A percentile compares a stretch with the other conserved stretches of the same genome.
These are phyloP conservation scores for Ptychadena robeensis DNA, from an alignment of 2,797 vertebrate genomes.

Conservation along the genomic window DNA sequence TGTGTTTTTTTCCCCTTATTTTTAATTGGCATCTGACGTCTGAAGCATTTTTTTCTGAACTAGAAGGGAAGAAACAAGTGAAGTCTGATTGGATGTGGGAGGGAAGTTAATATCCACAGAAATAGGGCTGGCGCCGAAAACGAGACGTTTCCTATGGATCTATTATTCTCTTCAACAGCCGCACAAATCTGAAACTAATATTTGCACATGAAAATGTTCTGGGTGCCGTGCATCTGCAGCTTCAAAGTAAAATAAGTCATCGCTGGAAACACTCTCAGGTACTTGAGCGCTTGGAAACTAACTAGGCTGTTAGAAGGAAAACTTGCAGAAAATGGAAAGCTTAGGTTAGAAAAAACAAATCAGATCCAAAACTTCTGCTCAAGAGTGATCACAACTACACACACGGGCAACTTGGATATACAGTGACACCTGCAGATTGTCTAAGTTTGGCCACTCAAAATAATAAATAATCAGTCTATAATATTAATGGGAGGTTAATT, in stretches of 20 bases:
- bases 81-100: constrained; percentile 48
- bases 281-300: constrained; percentile 4
- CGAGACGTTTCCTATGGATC: constrained; percentile 40
- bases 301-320: not conserved
- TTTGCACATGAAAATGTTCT: constrained; percentile 56
- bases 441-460: too few relatives aligned
- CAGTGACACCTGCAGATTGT: too few relatives aligned
- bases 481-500: too few relatives aligned
- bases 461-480: too few relatives aligned
- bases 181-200: constrained; percentile 55
- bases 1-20: not conserved
- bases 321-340: not conserved
- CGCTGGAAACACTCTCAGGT: constrained; percentile 23
- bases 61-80: constrained; percentile 45
- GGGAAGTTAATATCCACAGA: constrained; percentile 25
- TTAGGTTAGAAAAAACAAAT: not conserved
- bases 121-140: constrained; percentile 41
- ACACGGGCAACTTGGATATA: too few relatives aligned
- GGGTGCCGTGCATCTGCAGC: constrained; percentile 16
- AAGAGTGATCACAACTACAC: not conserved
- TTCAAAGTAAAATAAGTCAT: constrained; percentile 44
- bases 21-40: not conserved
- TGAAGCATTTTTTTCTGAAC: constrained; percentile 45
- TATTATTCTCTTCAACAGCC: constrained; percentile 57
- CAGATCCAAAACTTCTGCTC: not conserved